Conservation (phyloP, 2,797 vertebrate species). For the Poeciliopsis infans region DNA sequence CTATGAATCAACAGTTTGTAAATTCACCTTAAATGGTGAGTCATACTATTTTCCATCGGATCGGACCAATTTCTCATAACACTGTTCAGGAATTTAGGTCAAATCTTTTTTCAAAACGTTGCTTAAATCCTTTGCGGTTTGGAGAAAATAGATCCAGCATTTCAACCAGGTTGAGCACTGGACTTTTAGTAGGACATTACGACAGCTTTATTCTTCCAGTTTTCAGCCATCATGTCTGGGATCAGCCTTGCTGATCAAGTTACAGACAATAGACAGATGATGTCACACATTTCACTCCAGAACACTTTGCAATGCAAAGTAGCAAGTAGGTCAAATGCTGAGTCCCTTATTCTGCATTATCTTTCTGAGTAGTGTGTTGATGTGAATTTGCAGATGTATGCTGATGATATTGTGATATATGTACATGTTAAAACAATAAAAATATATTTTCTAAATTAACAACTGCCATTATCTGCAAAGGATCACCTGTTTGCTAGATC, state of each 20-base stretch:
- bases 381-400: too few relatives aligned
- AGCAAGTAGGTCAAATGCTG: not conserved
- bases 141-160: not conserved
- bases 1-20: not conserved
- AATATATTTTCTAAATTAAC: too few relatives aligned
- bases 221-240: not conserved
- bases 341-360: too few relatives aligned
- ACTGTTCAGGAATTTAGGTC: not conserved
- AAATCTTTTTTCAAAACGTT: not conserved
- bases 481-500: too few relatives aligned
- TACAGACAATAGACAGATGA: not conserved
- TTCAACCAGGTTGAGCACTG: not conserved
- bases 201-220: not conserved
- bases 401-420: too few relatives aligned
- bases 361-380: too few relatives aligned
- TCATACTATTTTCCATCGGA: not conserved
- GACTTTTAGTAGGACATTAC: not conserved
- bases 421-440: too few relatives aligned
- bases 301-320: not conserved
- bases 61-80: not conserved
- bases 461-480: too few relatives aligned
- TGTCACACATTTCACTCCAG: not conserved
- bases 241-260: not conserved
- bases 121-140: not conserved
- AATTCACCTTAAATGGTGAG: too few relatives aligned